Evolutionary conservation across 2,888 invertebrate genomes (phyloP).

Genomic region (Eretmocerus hayati): DNA sequence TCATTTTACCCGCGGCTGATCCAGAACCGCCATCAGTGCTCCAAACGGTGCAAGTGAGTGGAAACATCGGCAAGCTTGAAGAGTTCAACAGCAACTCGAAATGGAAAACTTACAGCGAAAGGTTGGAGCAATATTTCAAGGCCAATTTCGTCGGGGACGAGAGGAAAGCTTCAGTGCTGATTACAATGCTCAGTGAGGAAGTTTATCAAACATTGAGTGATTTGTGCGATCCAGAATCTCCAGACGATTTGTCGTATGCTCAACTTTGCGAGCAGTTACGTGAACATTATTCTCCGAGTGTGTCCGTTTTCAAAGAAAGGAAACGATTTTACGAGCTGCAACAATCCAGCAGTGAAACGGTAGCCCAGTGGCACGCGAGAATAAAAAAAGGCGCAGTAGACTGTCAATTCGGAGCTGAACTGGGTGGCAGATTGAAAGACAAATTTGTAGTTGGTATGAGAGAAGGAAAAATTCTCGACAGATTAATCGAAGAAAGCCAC

Average conservation of each 20-base stretch:
- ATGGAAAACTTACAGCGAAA: constrained; percentile 24
- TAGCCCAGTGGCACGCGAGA: constrained; percentile 29
- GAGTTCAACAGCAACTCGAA: too few species aligned
- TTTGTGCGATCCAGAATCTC: constrained; percentile 23
- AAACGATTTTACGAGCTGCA: constrained; percentile 26
- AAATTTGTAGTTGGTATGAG: constrained; percentile 25
- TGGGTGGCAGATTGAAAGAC: constrained; percentile 28
- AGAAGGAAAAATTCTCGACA: constrained; percentile 14
- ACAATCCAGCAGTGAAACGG: constrained; percentile 24
- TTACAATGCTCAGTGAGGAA: constrained; percentile 23
- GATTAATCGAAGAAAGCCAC: constrained; percentile 20
- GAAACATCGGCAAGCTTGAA: too few species aligned
- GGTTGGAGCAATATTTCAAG: constrained; percentile 23
- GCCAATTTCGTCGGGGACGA: constrained; percentile 24
- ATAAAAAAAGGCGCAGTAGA: constrained; percentile 27
- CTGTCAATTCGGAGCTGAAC: constrained; percentile 24
- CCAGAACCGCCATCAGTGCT: too few species aligned
- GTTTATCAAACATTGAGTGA: constrained; percentile 25
- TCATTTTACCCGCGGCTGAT: too few species aligned
- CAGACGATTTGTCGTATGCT: constrained; percentile 22
- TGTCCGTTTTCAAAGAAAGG: constrained; percentile 23
- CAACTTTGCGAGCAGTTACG: constrained; percentile 22
- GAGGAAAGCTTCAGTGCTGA: constrained; percentile 23
- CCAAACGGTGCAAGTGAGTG: too few species aligned
- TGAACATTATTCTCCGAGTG: constrained; percentile 14